Evolutionary conservation across 2,888 invertebrate genomes (phyloP).

Genomic region (Phengaris alcon): DNA sequence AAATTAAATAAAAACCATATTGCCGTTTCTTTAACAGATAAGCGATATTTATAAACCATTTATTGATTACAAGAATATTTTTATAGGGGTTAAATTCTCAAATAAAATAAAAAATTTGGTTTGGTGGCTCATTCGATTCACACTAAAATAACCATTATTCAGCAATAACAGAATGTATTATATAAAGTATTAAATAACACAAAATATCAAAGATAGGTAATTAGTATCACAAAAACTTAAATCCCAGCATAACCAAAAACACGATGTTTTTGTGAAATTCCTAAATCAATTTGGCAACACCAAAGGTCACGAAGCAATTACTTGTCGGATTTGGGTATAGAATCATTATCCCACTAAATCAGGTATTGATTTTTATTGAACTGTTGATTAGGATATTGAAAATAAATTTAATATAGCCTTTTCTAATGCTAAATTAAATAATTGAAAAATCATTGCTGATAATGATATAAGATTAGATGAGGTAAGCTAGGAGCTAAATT

Average conservation of each 20-base stretch:
- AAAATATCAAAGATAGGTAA: neutral
- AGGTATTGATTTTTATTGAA: constrained; percentile 27
- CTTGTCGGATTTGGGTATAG: constrained; percentile 40
- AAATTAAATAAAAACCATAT: neutral
- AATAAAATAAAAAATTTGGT: neutral
- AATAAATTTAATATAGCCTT: no score
- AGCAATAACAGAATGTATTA: neutral
- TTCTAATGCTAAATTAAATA: no score
- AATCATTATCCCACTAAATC: constrained; percentile 25
- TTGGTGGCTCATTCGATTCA: neutral
- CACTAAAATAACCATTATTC: neutral
- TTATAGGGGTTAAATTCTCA: neutral
- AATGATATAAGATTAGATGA: no score
- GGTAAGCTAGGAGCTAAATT: no score
- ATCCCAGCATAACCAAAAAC: neutral
- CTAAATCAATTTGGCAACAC: constrained; percentile 20
- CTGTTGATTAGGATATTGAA: constrained; percentile 14
- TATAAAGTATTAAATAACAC: constrained; percentile 14
- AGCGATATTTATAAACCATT: neutral
- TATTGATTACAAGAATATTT: neutral
- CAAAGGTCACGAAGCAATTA: constrained; percentile 54
- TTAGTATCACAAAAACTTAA: neutral
- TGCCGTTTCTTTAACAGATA: neutral
- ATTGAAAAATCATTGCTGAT: no score
- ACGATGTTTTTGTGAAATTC: neutral